Evolutionary conservation across 1,140 invertebrate genomes (phyloP).

Genomic region (Ladona fulva): DNA sequence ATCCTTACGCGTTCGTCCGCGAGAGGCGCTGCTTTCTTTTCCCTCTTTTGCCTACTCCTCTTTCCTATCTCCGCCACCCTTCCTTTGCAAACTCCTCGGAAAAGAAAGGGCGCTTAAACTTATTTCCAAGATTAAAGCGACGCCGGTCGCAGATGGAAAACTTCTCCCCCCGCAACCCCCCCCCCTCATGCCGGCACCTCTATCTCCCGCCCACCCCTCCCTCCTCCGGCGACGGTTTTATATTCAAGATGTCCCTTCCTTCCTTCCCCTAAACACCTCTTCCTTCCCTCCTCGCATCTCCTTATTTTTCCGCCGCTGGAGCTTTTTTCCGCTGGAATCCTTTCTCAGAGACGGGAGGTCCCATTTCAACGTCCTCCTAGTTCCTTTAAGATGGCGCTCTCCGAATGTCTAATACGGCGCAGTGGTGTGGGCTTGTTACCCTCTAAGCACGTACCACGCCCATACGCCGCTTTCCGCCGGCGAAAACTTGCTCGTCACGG

Average conservation of each 20-base stretch:
- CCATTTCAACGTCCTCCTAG: background rate
- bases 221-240: background rate
- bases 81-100: background rate
- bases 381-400: background rate
- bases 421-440: background rate
- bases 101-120: background rate
- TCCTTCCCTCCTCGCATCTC: background rate
- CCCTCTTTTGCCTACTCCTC: background rate
- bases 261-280: background rate
- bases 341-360: background rate
- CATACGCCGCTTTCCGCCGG: too few species aligned
- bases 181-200: background rate
- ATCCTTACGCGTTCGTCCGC: background rate
- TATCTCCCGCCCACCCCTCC: background rate
- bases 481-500: too few species aligned
- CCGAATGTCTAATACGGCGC: background rate
- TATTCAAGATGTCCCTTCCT: background rate
- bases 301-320: background rate
- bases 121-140: slow-evolving; percentile 10
- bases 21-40: background rate
- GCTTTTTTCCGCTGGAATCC: background rate
- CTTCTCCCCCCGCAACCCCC: background rate
- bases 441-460: too few species aligned
- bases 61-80: background rate
- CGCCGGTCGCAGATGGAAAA: slow-evolving; percentile 6